Conservation (phyloP, 2,888 invertebrate species). For the Anthrax anthrax region DNA sequence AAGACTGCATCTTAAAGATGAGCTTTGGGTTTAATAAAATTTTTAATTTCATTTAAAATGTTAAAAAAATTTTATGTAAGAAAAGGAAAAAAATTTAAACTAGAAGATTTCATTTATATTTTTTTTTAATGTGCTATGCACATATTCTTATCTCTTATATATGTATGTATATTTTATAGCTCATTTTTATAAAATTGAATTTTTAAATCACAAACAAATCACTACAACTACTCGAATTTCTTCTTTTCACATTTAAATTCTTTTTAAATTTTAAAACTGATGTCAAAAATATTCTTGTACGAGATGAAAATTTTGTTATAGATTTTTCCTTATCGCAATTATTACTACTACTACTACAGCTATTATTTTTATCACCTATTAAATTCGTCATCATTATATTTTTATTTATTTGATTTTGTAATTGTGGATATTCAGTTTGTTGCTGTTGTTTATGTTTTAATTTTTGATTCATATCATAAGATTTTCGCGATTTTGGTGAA, state of each 20-base stretch:
- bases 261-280: constrained; percentile 32
- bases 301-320: constrained; percentile 28
- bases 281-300: constrained; percentile 29
- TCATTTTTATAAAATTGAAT: not conserved
- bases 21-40: too few relatives aligned
- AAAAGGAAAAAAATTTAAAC: too few relatives aligned
- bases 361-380: constrained; percentile 2
- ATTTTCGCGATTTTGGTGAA: constrained; percentile 21
- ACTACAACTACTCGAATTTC: constrained; percentile 31
- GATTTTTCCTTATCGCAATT: constrained; percentile 15
- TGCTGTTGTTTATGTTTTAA: not conserved
- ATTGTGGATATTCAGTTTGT: not conserved
- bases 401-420: not conserved
- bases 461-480: constrained; percentile 11
- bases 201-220: constrained; percentile 32
- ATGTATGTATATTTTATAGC: not conserved
- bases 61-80: too few relatives aligned
- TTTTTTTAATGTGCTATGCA: not conserved
- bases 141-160: not conserved
- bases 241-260: constrained; percentile 24
- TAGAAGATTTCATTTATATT: too few relatives aligned
- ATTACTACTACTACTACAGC: not conserved
- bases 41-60: too few relatives aligned
- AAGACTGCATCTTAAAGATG: too few relatives aligned
- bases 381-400: constrained; percentile 14